Evolutionary conservation across 2,113 vertebrate genomes (phyloP).

Genomic region (Leptocoma aspasia): DNA sequence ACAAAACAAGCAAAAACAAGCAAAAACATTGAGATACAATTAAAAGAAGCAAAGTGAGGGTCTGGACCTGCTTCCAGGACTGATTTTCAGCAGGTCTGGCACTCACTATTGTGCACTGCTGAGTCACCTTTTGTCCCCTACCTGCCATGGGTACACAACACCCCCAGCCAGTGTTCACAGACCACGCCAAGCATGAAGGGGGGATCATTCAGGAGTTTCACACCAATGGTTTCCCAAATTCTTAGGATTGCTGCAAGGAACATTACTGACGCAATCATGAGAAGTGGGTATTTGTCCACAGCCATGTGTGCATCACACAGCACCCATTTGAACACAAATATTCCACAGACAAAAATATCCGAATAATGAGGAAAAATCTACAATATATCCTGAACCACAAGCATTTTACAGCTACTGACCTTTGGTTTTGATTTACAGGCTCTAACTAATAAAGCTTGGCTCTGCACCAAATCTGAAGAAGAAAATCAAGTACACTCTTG

Average conservation of each 20-base stretch:
- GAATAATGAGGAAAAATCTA: background rate
- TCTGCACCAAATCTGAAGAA: conserved; percentile 26
- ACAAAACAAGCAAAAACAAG: background rate
- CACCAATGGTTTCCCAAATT: background rate
- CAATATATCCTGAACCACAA: background rate
- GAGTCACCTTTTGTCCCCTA: background rate
- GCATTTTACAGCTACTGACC: conserved; percentile 32
- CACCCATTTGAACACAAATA: background rate
- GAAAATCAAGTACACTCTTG: conserved; percentile 49
- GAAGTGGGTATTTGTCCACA: background rate
- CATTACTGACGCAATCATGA: background rate
- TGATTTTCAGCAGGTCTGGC: background rate
- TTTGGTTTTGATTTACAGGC: conserved; percentile 51
- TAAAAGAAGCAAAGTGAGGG: background rate
- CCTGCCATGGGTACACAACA: background rate
- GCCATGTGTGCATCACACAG: background rate
- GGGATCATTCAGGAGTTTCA: background rate
- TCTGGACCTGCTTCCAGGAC: background rate
- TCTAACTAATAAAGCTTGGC: conserved; percentile 41
- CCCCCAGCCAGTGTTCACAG: accelerated
- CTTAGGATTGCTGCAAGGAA: background rate
- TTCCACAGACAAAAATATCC: background rate
- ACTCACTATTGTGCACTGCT: accelerated
- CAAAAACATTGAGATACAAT: accelerated
- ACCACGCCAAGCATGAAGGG: accelerated